Base-by-base conservation (phyloP, 2,888 invertebrate genomes). In the Prosopocoilus inquinatus region DNA sequence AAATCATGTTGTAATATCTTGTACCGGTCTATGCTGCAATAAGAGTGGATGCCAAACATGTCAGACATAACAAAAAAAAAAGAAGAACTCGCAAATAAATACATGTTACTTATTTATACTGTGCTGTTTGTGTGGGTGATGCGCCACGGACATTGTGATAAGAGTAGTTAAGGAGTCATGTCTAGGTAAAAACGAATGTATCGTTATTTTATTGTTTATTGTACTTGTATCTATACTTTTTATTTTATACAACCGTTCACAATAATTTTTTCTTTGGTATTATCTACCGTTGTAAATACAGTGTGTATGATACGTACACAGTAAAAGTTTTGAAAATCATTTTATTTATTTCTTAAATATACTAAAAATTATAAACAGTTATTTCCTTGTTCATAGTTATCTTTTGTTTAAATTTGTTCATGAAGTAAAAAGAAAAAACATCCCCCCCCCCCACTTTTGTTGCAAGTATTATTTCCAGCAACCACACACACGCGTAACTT, bases 41-140 rank as follows among this genome's bases (percentile, higher is more conserved):
- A 72, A 65, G 67, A 64, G 63, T 66, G 64, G 65, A 69, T 71
- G 73, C 72, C 72, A 73, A 74, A 71, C 68, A 69, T 70, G 70
- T 70, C 70, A 46, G 46, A 53, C 50, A 45, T 57, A 57, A 57
- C 34, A 41, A 54, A 53, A 57, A 60, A 58, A 57, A 57, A 28
- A 41, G 49, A 53, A 57, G 58, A 58, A 60, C 62, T 58, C 60
- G 60, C 58, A 62, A 60, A 58, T 58, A 57, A 54, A 70, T 76
- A 74, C 74, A 75, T 76, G 75, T 75, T 76, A 75, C 74, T 76
- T 75, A 75, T 76, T 76, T 76, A 75, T 76, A 75, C 73, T 75
- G 75, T 75, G 75, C 75, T 75, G 75, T 75, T 73, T 74, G 74
- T 75, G 75, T 75, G 75, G 70, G 70, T 69, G 71, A 67, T 67